Percentiles rank a stretch among this genome's conserved stretches.
These are phyloP conservation scores for Oxyscelio sp. DNA, from an alignment of 2,888 invertebrate genomes.

Conservation along the genomic window DNA sequence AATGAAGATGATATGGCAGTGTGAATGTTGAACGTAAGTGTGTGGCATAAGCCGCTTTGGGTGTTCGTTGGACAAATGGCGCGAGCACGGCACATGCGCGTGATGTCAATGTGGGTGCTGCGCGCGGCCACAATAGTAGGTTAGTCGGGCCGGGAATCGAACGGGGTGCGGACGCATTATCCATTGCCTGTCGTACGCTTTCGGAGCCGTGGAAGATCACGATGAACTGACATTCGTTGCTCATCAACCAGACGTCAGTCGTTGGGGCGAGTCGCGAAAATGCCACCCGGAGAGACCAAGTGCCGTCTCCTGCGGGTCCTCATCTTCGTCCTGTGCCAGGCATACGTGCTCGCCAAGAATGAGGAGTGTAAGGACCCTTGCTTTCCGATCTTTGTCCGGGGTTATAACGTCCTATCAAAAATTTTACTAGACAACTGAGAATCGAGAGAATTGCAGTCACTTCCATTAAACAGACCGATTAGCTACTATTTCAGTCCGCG, in stretches of 20 bases:
- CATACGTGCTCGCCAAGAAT: constrained; percentile 79
- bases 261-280: constrained; percentile 31
- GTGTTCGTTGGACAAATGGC: constrained; percentile 62
- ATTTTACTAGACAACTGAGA: no score
- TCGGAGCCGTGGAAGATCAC: constrained; percentile 60
- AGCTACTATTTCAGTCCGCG: no score
- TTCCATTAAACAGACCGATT: no score
- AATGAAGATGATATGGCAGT: constrained; percentile 67
- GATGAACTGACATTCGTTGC: constrained; percentile 22
- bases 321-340: constrained; percentile 76
- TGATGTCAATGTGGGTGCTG: constrained; percentile 12
- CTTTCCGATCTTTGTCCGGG: not conserved
- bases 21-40: constrained; percentile 52
- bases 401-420: no score
- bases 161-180: constrained; percentile 71
- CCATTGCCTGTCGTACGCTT: constrained; percentile 40
- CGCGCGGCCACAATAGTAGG: constrained; percentile 61
- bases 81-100: constrained; percentile 64
- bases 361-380: constrained; percentile 82
- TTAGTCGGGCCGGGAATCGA: constrained; percentile 73
- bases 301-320: constrained; percentile 71
- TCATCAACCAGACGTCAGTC: constrained; percentile 22
- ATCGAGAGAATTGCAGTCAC: no score
- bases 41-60: constrained; percentile 58
- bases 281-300: constrained; percentile 69